Evolutionary conservation across 2,888 invertebrate species (phyloP), one percentile per base, ranked within the genome.

Genomic region (Hydrotaea cyrtoneurina): DNA sequence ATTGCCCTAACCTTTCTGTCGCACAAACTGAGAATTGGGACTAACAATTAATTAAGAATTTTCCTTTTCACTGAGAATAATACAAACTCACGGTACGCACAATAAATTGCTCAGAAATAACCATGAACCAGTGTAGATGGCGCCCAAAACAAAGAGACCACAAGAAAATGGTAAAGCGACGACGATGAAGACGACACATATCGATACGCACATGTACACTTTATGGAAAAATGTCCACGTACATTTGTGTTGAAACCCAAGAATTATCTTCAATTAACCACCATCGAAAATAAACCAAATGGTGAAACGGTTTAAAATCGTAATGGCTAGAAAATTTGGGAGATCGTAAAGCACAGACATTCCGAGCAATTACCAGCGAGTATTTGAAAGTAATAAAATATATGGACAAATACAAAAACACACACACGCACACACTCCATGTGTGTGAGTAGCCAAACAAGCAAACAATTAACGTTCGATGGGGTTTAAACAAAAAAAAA

Each of bases 331-430:
- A 66, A n/a, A 64, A 36, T 64, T 64, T 26, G n/a, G n/a, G 1
- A 36, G 23, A 43, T 66, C 39, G 19, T 43, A 19, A 64, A 39
- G 10, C 13, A 39, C n/a, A 39, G 39, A 1, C 39, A 39, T 39
- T 39, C 13, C 1, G 7, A 31, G 7, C 39, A 39, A 39, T 39
- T 39, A 39, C 39, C 11, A 39, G 39, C 39, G 21, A 21, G 21
- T 55, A 59, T 59, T 59, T 59, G 26, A 59, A 59, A 59, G 59
- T 59, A 59, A 59, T 59, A 59, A 59, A 59, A 59, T 59, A 50
- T 43, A 43, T 43, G 4, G 15, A 43, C 43, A 43, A 43, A 43
- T 4, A 31, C 31, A 43, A 3, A 43, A 3, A 43, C 43, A 43
- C 43, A 43, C 10, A 43, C 7, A 31, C 7, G 13, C 39, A 8